phyloP scores from a whole-genome alignment of 2,113 vertebrate genomes.

The Sinocyclocheilus maitianheensis region DNA sequence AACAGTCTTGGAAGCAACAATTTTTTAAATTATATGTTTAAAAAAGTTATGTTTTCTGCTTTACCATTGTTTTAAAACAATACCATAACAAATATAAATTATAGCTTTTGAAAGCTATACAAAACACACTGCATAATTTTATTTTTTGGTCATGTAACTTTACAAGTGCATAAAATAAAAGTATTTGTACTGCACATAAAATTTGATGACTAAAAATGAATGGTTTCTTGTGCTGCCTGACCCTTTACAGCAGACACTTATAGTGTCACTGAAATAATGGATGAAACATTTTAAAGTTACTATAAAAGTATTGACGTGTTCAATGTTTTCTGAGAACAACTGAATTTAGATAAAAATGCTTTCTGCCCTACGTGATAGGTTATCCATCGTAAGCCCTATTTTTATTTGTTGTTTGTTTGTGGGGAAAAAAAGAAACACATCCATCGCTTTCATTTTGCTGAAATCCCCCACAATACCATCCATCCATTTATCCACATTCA shows the following conservation, averaged over 20 bases:
- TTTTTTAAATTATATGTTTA: too few species aligned
- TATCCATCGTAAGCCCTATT: conserved; percentile 1
- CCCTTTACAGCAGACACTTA: not conserved
- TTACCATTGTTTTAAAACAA: not conserved
- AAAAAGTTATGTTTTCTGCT: not conserved
- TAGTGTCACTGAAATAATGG: conserved; percentile 1
- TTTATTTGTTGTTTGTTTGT: not conserved
- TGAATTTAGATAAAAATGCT: conserved; percentile 10
- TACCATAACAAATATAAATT: not conserved
- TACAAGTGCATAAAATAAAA: too few species aligned
- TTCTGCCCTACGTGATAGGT: not conserved
- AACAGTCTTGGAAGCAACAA: not conserved
- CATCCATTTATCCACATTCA: not conserved
- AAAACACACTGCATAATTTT: too few species aligned
- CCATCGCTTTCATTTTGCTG: not conserved
- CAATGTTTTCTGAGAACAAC: conserved; percentile 5
- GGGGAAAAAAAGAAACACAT: not conserved
- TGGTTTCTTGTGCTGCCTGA: not conserved
- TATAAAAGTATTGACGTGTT: not conserved
- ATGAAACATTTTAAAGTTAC: not conserved
- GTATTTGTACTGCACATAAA: too few species aligned
- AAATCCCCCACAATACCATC: not conserved
- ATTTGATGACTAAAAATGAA: too few species aligned
- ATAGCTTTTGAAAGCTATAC: too few species aligned
- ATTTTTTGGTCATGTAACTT: too few species aligned